Conservation (phyloP, 2,797 vertebrate genomes). For the Esox masquinongy region DNA sequence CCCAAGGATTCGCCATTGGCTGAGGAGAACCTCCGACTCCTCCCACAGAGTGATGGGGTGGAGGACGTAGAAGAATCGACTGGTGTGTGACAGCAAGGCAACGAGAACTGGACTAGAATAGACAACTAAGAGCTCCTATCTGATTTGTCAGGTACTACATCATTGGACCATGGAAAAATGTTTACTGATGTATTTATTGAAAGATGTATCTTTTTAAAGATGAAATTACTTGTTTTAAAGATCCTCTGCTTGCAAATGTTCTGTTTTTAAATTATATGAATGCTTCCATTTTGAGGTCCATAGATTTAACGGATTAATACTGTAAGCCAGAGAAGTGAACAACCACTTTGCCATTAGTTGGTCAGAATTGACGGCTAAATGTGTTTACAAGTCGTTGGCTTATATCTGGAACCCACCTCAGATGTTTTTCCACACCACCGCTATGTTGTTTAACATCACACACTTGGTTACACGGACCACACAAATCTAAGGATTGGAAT, state of each 20-base stretch:
- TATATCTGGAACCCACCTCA: not conserved
- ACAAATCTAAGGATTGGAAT: not conserved
- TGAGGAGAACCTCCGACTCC: constrained; percentile 27
- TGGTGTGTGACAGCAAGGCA: constrained; percentile 28
- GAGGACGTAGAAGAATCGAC: constrained; percentile 40
- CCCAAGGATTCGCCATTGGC: constrained; percentile 1
- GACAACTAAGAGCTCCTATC: not conserved
- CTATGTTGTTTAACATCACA: not conserved
- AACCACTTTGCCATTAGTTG: not conserved
- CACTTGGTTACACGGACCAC: not conserved
- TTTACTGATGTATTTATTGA: not conserved
- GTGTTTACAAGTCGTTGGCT: not conserved
- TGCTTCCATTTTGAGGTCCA: not conserved
- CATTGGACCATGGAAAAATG: not conserved
- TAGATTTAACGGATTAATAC: not conserved
- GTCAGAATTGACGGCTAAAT: not conserved
- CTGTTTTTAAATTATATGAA: not conserved
- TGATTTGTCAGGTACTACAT: not conserved
- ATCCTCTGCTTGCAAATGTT: not conserved
- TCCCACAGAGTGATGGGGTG: constrained; percentile 24
- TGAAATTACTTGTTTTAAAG: not conserved
- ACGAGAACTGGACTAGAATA: not conserved
- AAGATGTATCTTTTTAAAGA: not conserved
- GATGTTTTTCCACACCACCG: not conserved
- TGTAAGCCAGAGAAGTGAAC: not conserved